Conservation (phyloP, 2,888 invertebrate species). For the Drosophila peninsularis region DNA sequence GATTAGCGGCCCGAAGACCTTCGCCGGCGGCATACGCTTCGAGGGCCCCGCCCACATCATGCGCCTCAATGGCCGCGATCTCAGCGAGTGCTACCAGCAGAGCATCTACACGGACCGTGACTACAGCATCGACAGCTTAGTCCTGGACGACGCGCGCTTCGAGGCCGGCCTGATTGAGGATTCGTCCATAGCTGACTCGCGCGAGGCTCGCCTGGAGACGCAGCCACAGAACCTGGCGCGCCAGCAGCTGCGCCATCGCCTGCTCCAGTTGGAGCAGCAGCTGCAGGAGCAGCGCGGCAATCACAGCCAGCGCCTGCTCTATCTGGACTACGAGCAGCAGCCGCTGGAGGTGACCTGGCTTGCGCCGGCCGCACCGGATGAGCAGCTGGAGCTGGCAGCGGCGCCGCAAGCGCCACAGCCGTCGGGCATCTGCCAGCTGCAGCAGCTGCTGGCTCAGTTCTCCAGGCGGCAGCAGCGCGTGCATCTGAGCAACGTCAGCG, state of each 20-base stretch:
- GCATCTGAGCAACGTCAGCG: conserved; percentile 52
- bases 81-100: conserved; percentile 72
- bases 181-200: background rate
- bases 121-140: conserved; percentile 75
- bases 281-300: conserved; percentile 34
- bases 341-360: conserved; percentile 52
- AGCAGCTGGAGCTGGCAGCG: conserved; percentile 36
- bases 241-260: conserved; percentile 10
- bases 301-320: conserved; percentile 55
- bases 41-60: conserved; percentile 75
- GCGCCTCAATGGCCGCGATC: conserved; percentile 69
- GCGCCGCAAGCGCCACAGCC: conserved; percentile 12
- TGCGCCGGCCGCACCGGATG: conserved; percentile 29
- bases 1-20: conserved; percentile 70
- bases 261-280: conserved; percentile 28
- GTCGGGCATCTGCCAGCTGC: conserved; percentile 53
- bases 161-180: conserved; percentile 59
- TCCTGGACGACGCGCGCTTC: conserved; percentile 72
- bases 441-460: conserved; percentile 61
- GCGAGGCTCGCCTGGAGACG: background rate
- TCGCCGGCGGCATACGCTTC: conserved; percentile 66
- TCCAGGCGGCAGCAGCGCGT: conserved; percentile 45
- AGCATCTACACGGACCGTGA: conserved; percentile 72
- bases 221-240: background rate
- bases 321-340: conserved; percentile 73